Evolutionary conservation across 2,113 vertebrate genomes (phyloP).

Genomic region (Myodes glareolus): DNA sequence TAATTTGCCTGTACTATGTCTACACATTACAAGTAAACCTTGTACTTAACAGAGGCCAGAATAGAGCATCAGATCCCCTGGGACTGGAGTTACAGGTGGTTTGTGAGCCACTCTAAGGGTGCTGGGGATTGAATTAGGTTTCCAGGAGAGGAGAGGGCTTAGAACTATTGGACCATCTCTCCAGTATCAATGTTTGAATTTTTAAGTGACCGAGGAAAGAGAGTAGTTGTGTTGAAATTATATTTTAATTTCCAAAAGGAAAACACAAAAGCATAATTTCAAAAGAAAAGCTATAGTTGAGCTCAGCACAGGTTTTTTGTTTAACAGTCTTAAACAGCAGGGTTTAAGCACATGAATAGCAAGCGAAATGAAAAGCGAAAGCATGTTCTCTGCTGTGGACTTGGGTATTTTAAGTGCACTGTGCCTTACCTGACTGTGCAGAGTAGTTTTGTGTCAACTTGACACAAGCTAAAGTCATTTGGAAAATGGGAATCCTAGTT

Average conservation of each 20-base stretch:
- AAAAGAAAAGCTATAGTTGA: neutral
- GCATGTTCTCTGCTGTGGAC: neutral
- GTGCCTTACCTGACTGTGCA: slow-evolving; percentile 21
- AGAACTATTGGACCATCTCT: neutral
- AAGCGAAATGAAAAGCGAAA: slow-evolving; percentile 38
- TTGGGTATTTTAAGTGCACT: slow-evolving; percentile 16
- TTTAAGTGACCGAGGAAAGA: neutral
- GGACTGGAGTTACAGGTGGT: neutral
- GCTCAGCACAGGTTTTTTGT: slow-evolving; percentile 26
- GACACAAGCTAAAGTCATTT: neutral
- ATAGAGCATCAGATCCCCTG: neutral
- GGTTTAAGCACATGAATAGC: neutral
- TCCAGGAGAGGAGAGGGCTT: neutral
- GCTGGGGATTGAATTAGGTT: neutral
- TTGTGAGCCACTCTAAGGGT: neutral
- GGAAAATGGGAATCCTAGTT: neutral
- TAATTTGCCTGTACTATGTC: neutral
- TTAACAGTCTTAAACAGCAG: slow-evolving; percentile 33
- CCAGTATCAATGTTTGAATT: neutral
- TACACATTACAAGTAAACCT: neutral
- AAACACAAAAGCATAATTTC: neutral
- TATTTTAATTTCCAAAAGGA: neutral
- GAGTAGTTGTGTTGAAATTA: neutral
- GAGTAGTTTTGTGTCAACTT: neutral
- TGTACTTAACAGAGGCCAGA: neutral